These are phyloP conservation scores for Athene noctua DNA, from an alignment of 2,113 vertebrate species.

Conservation along the genomic window DNA sequence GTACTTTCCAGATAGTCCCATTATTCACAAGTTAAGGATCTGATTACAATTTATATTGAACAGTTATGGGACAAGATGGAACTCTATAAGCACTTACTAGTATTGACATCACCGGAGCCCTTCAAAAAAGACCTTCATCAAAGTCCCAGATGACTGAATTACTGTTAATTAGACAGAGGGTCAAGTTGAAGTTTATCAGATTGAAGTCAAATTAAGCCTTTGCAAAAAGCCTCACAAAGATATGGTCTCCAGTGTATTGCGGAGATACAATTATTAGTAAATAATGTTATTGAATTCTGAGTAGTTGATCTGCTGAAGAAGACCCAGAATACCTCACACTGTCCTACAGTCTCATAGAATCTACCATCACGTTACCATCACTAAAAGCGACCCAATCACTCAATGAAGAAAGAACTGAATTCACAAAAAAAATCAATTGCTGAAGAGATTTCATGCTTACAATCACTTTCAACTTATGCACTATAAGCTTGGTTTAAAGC, in stretches of 20 bases:
- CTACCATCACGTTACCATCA: neutral
- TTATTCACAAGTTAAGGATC: neutral
- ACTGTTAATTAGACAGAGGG: neutral
- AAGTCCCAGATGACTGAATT: neutral
- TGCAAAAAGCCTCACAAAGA: neutral
- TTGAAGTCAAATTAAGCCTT: neutral
- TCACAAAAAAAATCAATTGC: neutral
- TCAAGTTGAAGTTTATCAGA: neutral
- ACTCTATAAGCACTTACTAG: neutral
- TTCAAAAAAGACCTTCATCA: neutral
- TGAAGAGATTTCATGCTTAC: neutral
- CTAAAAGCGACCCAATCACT: neutral
- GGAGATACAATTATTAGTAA: neutral
- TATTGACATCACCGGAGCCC: neutral
- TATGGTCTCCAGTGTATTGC: neutral
- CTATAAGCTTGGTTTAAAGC: neutral
- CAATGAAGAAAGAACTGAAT: neutral
- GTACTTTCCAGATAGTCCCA: neutral
- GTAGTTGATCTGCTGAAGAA: neutral
- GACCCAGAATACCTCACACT: neutral
- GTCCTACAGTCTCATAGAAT: neutral
- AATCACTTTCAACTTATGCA: neutral
- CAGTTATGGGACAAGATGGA: neutral
- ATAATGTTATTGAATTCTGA: neutral
- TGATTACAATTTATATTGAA: neutral